Evolutionary conservation across 1,140 invertebrate species (phyloP), one percentile per base, ranked within the genome.

Genomic region (Myzus persicae): DNA sequence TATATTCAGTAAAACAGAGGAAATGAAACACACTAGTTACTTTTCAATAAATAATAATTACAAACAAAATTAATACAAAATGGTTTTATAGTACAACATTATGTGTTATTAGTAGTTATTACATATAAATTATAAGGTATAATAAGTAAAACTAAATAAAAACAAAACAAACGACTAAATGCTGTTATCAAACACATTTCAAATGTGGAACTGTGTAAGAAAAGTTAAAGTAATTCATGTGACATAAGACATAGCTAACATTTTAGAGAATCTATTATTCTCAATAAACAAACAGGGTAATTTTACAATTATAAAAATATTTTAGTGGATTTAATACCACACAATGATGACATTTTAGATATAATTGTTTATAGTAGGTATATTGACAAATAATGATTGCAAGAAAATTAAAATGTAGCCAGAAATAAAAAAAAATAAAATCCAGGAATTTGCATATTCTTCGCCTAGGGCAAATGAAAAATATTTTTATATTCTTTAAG

Each of bases 51-150:
- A n/a, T 76, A 76, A 76, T n/a, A 76, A 36, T n/a, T 76, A n/a
- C 31, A 76, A 76, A 76, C 14, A 76, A 76, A 76, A 36, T 76
- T 76, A 76, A 76, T n/a, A 76, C 59, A 76, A 76, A 76, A 76
- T 76, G 5, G 18, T 76, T 76, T 76, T n/a, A 76, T 76, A 76
- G 18, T 76, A n/a, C 59, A 76, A 76, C n/a, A 20, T 18, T 76
- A 31, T 67, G n/a, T 76, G 31, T 76, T 76, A n/a, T 76, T 67
- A 76, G 59, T 67, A 76, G 59, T n/a, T 76, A 76, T n/a, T 76
- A 76, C 59, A 76, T 76, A 76, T 18, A 76, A n/a, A 76, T 76
- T 76, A n/a, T 59, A 67, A 22, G 22, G 36, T 76, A 76, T n/a
- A 76, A 76, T n/a, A 76, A 76, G 14, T 76, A 76, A 76, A 76